Conservation (phyloP, 2,888 invertebrate species). For the Lochmaea crataegi region DNA sequence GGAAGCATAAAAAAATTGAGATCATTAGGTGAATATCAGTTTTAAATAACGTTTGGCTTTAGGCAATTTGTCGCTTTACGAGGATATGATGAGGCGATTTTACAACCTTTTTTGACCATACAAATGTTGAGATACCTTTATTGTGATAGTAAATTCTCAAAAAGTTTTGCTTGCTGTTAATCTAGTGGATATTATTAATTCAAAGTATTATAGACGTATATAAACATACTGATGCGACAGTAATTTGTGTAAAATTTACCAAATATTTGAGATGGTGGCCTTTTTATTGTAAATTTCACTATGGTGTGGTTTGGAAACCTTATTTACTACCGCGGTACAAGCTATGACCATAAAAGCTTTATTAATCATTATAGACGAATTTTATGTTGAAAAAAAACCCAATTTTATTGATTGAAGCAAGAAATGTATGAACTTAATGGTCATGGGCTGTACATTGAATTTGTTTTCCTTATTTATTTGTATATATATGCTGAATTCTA, state of each 20-base stretch:
- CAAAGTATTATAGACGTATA: slow-evolving; percentile 11
- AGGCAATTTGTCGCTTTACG: too few relatives aligned
- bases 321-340: slow-evolving; percentile 32
- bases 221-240: not conserved
- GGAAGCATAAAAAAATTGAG: too few relatives aligned
- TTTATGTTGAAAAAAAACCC: not conserved
- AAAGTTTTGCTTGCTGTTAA: slow-evolving; percentile 10
- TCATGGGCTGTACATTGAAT: slow-evolving; percentile 14
- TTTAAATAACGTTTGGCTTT: too few relatives aligned
- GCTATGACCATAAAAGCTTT: not conserved
- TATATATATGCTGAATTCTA: slow-evolving; percentile 58
- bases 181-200: slow-evolving; percentile 10
- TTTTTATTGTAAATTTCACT: slow-evolving; percentile 47
- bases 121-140: not conserved
- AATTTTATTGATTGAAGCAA: too few relatives aligned
- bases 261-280: slow-evolving; percentile 51
- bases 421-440: not conserved
- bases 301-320: slow-evolving; percentile 30
- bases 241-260: slow-evolving; percentile 42
- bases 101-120: slow-evolving; percentile 4
- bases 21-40: too few relatives aligned
- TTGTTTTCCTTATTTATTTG: slow-evolving; percentile 54
- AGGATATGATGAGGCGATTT: too few relatives aligned
- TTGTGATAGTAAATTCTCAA: slow-evolving; percentile 16
- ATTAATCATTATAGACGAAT: too few relatives aligned